Percentiles rank a stretch among this genome's conserved stretches.
Evolutionary conservation across 2,797 vertebrate genomes (phyloP).

Genomic region (Xiphophorus birchmanni): DNA sequence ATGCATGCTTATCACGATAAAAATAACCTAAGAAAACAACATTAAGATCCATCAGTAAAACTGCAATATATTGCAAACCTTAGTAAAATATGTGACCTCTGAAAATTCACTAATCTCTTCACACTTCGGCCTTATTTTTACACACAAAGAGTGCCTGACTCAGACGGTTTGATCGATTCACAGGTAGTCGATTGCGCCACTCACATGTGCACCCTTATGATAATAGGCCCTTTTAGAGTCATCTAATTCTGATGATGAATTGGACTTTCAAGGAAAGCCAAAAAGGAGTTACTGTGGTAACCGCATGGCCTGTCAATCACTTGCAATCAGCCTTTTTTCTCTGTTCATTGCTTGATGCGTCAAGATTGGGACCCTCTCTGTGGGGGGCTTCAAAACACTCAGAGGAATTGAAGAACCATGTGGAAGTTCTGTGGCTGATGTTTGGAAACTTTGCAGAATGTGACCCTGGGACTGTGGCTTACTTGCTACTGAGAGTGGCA

Average conservation of each 20-base stretch:
- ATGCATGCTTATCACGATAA: background rate
- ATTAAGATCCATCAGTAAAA: constrained; percentile 14
- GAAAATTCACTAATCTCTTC: constrained; percentile 28
- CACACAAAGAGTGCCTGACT: constrained; percentile 61
- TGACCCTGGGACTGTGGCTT: constrained; percentile 69
- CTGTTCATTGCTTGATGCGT: constrained; percentile 83
- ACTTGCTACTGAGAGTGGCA: constrained; percentile 31
- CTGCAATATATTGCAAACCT: constrained; percentile 17
- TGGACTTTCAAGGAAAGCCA: constrained; percentile 80
- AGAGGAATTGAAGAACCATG: constrained; percentile 80
- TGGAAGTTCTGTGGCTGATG: constrained; percentile 79
- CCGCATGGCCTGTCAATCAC: constrained; percentile 85
- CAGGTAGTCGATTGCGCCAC: constrained; percentile 72
- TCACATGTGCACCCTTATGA: constrained; percentile 74
- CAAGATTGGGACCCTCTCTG: constrained; percentile 84
- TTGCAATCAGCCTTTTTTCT: constrained; percentile 84
- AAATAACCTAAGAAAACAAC: constrained; percentile 4
- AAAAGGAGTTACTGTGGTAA: constrained; percentile 85
- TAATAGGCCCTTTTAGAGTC: constrained; percentile 79
- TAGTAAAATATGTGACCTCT: constrained; percentile 29
- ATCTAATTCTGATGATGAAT: constrained; percentile 84
- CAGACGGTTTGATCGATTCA: constrained; percentile 70
- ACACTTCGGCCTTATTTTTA: constrained; percentile 51
- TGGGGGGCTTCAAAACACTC: constrained; percentile 82
- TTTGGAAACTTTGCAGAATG: constrained; percentile 83